A percentile compares a stretch with the other conserved stretches of the same genome.
These are phyloP conservation scores for Auanema sp. DNA, from an alignment of 2,888 invertebrate species.

Conservation along the genomic window DNA sequence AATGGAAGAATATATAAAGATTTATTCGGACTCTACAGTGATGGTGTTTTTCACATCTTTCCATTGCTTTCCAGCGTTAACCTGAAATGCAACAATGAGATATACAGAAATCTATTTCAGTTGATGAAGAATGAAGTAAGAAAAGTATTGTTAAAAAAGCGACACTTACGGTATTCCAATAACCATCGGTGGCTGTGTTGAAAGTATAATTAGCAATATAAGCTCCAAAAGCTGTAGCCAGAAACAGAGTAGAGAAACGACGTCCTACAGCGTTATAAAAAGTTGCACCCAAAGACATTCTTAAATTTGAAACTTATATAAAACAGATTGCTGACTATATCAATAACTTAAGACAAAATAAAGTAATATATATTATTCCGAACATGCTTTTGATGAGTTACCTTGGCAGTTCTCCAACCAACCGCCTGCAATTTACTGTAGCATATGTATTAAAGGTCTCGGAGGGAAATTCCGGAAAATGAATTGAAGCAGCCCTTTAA, in stretches of 20 bases:
- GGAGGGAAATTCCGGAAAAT: too few species aligned
- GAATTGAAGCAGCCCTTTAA: too few species aligned
- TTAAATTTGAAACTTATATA: constrained; percentile 16
- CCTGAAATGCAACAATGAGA: constrained; percentile 34
- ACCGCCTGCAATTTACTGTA: too few species aligned
- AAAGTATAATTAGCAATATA: constrained; percentile 54
- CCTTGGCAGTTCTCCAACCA: too few species aligned
- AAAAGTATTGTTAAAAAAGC: background rate
- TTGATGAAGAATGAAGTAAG: constrained; percentile 1
- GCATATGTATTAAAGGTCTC: too few species aligned
- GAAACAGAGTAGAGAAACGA: constrained; percentile 57
- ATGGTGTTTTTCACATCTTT: constrained; percentile 55
- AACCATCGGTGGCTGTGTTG: constrained; percentile 48
- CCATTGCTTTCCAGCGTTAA: constrained; percentile 60
- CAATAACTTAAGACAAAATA: too few species aligned
- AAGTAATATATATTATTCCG: too few species aligned
- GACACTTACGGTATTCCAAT: constrained; percentile 52
- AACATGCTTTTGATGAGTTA: too few species aligned
- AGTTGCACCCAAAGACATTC: constrained; percentile 44
- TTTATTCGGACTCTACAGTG: constrained; percentile 2
- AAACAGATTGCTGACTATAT: too few species aligned
- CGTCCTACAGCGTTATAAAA: constrained; percentile 53
- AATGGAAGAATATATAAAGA: background rate
- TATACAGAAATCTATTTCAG: too few species aligned
- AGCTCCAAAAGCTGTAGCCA: constrained; percentile 53